Base-by-base conservation (phyloP, 2,113 vertebrate genomes). In the Verasper variegatus region DNA sequence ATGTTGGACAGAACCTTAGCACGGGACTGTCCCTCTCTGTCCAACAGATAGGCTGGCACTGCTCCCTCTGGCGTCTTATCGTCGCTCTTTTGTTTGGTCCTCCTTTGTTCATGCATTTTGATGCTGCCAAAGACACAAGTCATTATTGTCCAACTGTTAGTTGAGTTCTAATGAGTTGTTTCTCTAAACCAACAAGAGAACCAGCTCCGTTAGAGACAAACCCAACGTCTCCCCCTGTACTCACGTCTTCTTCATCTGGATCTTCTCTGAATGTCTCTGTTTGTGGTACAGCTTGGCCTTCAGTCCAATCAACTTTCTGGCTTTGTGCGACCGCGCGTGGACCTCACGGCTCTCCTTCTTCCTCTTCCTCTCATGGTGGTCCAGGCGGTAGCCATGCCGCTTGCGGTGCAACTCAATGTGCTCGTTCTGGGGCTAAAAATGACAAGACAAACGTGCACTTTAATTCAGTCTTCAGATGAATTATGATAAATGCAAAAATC, bases 181-280 rank as follows among this genome's bases (percentile, higher is more conserved):
- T 52, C 3, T 42, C 13, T 17, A 21, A 21, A 17, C 35, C 7
- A 61, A 9, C 2, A 1, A 23, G 0, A 37, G 31, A 55, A 7
- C 0, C 7, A 15, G 2, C 35, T 54, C 2, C 4, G 7, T 10
- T 17, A 4, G 23, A 21, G 18, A 21, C 23, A 8, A 45, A 54
- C 0, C 1, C 15, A 3, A 3, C 13, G 10, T 40, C 27, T 37
- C 0, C 7, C 6, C 6, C 51, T 13, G 10, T 27, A 96, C 97
- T 96, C 85, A 99, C 98, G 98, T 99, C 88, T 99, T 99, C 89
- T 99, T 99, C 96, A 99, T 99, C 90, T 99, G 98, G 89, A 99
- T 97, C 94, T 99, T 99, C 92, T 99, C 98, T 0, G 97, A 94
- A 13, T 99, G 97, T 62, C 97, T 96, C 93, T 99, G 97, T 81